A percentile compares a stretch with the other conserved stretches of the same genome.
Evolutionary conservation across 2,888 invertebrate species (phyloP).

Genomic region (Drosophila yooni): DNA sequence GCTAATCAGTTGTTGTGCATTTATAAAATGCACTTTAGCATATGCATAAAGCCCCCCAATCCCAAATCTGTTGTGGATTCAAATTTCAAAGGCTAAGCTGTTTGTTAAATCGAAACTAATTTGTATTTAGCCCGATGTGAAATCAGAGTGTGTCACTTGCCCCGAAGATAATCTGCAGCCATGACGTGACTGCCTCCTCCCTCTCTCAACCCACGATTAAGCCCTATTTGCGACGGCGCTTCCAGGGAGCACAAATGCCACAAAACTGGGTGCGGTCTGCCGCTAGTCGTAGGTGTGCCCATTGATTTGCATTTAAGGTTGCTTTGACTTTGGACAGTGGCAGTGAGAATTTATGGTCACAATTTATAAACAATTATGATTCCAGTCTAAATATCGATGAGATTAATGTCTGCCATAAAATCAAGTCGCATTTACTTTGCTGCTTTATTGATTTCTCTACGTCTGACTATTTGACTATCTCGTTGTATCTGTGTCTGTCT

Average conservation of each 20-base stretch:
- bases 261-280: slow-evolving; percentile 54
- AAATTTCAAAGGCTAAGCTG: slow-evolving; percentile 48
- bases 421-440: slow-evolving; percentile 23
- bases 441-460: slow-evolving; percentile 63
- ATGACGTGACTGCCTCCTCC: slow-evolving; percentile 49
- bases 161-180: slow-evolving; percentile 65
- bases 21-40: slow-evolving; percentile 60
- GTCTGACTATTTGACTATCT: slow-evolving; percentile 4
- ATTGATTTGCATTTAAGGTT: slow-evolving; percentile 74
- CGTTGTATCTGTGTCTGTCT: slow-evolving; percentile 8
- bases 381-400: slow-evolving; percentile 47
- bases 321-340: slow-evolving; percentile 31
- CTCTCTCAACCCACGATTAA: slow-evolving; percentile 21
- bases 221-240: slow-evolving; percentile 65
- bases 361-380: slow-evolving; percentile 79
- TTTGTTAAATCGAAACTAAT: slow-evolving; percentile 65
- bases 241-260: slow-evolving; percentile 31
- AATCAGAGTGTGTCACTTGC: slow-evolving; percentile 64
- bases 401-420: slow-evolving; percentile 51
- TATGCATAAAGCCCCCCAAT: slow-evolving; percentile 26
- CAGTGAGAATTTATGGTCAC: slow-evolving; percentile 65
- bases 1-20: slow-evolving; percentile 70
- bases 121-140: slow-evolving; percentile 53
- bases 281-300: slow-evolving; percentile 55
- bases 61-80: slow-evolving; percentile 20